These are phyloP conservation scores for Amazona vittata DNA, from an alignment of 2,113 vertebrate genomes.

Conservation along the genomic window DNA sequence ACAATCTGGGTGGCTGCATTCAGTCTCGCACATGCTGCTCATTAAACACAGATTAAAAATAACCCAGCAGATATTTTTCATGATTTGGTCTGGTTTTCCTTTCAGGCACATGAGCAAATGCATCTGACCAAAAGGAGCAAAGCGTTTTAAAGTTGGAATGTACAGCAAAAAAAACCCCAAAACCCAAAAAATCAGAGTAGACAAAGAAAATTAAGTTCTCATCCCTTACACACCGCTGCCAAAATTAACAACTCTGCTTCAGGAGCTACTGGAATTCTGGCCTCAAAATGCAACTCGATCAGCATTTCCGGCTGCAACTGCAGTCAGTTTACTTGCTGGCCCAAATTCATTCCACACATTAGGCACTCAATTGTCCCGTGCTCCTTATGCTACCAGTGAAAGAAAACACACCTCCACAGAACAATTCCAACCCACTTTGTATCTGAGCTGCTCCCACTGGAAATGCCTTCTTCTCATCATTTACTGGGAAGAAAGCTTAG, in stretches of 20 bases:
- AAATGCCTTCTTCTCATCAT: not conserved
- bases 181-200: too few relatives aligned
- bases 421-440: not conserved
- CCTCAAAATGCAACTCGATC: not conserved
- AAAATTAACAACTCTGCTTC: not conserved
- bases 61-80: not conserved
- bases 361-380: not conserved
- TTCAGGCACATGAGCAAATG: not conserved
- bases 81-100: not conserved
- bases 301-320: not conserved
- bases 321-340: not conserved
- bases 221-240: not conserved
- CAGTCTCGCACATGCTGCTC: slow-evolving; percentile 15
- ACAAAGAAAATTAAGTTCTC: not conserved
- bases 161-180: not conserved
- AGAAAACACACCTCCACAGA: not conserved
- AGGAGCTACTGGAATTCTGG: not conserved
- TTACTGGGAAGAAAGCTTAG: not conserved
- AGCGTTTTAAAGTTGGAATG: not conserved
- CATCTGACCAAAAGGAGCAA: not conserved
- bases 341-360: not conserved
- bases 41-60: slow-evolving; percentile 12
- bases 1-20: not conserved
- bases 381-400: not conserved
- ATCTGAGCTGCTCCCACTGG: not conserved